These are phyloP conservation scores for Epinephelus lanceolatus DNA, from an alignment of 2,113 vertebrate species.

Conservation along the genomic window DNA sequence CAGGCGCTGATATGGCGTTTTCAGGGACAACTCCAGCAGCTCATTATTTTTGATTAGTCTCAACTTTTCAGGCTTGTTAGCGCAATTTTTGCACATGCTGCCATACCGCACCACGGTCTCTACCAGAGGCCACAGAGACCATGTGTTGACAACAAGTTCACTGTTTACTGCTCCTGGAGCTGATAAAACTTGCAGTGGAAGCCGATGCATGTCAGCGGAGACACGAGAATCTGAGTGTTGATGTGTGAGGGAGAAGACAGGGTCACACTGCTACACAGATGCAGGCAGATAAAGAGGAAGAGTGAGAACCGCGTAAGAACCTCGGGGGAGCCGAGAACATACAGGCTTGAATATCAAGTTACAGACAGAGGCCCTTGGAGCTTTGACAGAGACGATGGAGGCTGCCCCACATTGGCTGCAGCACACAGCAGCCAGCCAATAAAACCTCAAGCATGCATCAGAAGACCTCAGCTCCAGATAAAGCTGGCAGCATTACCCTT, in stretches of 20 bases:
- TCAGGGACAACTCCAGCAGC: background rate
- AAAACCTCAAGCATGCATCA: slow-evolving; percentile 39
- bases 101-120: background rate
- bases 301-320: slow-evolving; percentile 22
- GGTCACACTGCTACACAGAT: slow-evolving; percentile 55
- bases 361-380: slow-evolving; percentile 29
- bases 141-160: slow-evolving; percentile 16
- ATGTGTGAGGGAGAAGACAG: slow-evolving; percentile 37
- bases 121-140: background rate
- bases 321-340: slow-evolving; percentile 55
- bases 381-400: slow-evolving; percentile 55
- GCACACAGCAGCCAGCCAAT: slow-evolving; percentile 33
- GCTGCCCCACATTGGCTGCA: slow-evolving; percentile 38
- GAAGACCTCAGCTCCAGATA: slow-evolving; percentile 37
- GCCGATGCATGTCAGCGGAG: slow-evolving; percentile 5
- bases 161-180: slow-evolving; percentile 11
- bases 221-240: slow-evolving; percentile 32
- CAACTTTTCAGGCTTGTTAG: slow-evolving; percentile 8
- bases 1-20: background rate
- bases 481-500: slow-evolving; percentile 11
- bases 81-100: background rate
- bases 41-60: slow-evolving; percentile 23
- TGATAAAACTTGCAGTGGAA: slow-evolving; percentile 16
- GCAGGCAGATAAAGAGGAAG: slow-evolving; percentile 52
- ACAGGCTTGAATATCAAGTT: slow-evolving; percentile 68